Base-by-base conservation (phyloP, 2,113 vertebrate genomes). In the Paracyprichromis sp. region DNA sequence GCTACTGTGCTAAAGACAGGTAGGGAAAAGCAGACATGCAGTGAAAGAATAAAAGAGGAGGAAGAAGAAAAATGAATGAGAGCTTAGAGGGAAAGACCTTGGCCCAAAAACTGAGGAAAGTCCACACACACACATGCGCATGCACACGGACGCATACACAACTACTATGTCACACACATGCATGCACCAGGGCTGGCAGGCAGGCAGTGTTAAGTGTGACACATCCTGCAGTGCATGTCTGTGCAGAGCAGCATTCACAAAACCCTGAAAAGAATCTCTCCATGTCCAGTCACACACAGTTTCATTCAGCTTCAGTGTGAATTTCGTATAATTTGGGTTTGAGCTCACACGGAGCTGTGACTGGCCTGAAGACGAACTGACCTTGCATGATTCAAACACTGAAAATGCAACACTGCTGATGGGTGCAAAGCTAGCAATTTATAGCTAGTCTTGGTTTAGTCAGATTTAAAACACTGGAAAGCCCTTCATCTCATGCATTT, bases 61-160 rank as follows among this genome's bases (percentile, higher is more conserved):
- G 66, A 57, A 61, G 38, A 78, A 83, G 29, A 83, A 53, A 89
- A 76, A 47, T 47, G 71, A 76, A 47, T 47, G 43, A 47, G 24
- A 81, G 81, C 66, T 52, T 6, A 81, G 50, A 86, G 90, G 82
- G 90, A 93, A 94, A 95, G 92, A 92, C 92, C 92, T 95, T 96
- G 93, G 90, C 89, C 94, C 93, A 95, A 88, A 91, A 93, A 93
- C 69, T 16, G 76, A 93, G 87, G 85, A 85, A 90, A 89, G 82
- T 88, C 71, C 43, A 1, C 43, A 76, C 24, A 5, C 34, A 71
- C 13, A 16, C 38, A 6, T 1, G 2, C n/a, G 2, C n/a, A 9
- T 0, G 11, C 12, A 24, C 66, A 24, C 21, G 9, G 24, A 34
- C 56, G 2, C 56, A 71, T 14, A 71, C 36, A 43, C 61, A 8